These are phyloP conservation scores for Porites divaricata DNA, from an alignment of 92 coral and sea anemone genomes.

Conservation along the genomic window DNA sequence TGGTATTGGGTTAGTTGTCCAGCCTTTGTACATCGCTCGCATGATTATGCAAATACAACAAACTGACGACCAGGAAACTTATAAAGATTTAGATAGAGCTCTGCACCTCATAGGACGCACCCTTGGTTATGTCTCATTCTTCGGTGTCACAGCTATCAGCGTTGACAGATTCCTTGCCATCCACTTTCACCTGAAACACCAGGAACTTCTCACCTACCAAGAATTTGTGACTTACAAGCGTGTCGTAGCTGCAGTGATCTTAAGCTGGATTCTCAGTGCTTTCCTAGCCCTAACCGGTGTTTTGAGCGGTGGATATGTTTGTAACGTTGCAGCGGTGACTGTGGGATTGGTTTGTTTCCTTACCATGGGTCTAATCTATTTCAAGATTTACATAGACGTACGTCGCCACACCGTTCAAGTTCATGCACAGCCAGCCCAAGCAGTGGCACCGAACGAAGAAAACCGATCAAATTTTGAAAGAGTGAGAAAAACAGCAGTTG, in stretches of 20 bases:
- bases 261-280: background rate
- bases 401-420: too few relatives aligned
- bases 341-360: too few relatives aligned
- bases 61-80: background rate
- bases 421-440: too few relatives aligned
- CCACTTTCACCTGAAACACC: background rate
- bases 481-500: too few relatives aligned
- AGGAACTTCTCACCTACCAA: background rate
- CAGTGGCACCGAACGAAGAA: too few relatives aligned
- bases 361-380: too few relatives aligned
- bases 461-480: too few relatives aligned
- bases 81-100: background rate
- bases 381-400: too few relatives aligned
- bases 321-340: too few relatives aligned
- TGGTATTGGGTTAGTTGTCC: background rate
- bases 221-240: slow-evolving; percentile 16
- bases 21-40: background rate
- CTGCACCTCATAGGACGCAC: background rate
- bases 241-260: background rate
- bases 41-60: background rate
- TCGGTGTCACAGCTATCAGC: background rate
- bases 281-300: too few relatives aligned
- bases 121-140: background rate
- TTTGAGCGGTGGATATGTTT: too few relatives aligned
- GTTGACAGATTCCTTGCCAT: background rate